A percentile compares a stretch with the other conserved stretches of the same genome.
These are phyloP conservation scores for Ctenosaura bakeri DNA, from an alignment of 2,797 vertebrate species.

Conservation along the genomic window DNA sequence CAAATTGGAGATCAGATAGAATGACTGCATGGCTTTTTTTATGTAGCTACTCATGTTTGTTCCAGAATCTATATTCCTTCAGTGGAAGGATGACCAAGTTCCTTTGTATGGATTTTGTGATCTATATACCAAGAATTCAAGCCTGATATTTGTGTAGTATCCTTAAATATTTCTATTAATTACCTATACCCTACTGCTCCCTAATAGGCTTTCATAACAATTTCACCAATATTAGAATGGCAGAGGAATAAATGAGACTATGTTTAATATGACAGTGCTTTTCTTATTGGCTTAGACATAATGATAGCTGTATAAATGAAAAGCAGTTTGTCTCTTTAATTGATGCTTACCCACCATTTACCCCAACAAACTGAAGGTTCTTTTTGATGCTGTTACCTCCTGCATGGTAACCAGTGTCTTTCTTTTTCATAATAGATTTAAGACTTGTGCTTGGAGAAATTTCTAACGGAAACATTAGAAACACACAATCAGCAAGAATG, in stretches of 20 bases:
- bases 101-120: conserved; percentile 21
- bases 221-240: conserved; percentile 51
- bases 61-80: conserved; percentile 44
- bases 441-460: conserved; percentile 87
- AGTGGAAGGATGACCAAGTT: not conserved
- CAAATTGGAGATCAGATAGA: not conserved
- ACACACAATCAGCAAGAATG: conserved; percentile 73
- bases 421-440: conserved; percentile 99
- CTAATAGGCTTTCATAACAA: not conserved
- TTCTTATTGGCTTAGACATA: conserved; percentile 40
- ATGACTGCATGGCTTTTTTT: not conserved
- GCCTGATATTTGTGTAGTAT: not conserved
- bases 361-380: conserved; percentile 99
- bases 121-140: not conserved
- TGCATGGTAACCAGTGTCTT: conserved; percentile 89
- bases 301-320: conserved; percentile 22
- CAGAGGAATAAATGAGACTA: conserved; percentile 59
- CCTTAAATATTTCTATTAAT: not conserved
- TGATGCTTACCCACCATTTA: conserved; percentile 98
- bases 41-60: not conserved
- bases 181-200: not conserved
- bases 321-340: conserved; percentile 66
- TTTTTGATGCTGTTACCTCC: conserved; percentile 94
- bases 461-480: conserved; percentile 78
- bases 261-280: conserved; percentile 47